Percentiles rank a stretch among this genome's conserved stretches.
These are phyloP conservation scores for Eretmocerus hayati DNA, from an alignment of 2,888 invertebrate genomes.

Conservation along the genomic window DNA sequence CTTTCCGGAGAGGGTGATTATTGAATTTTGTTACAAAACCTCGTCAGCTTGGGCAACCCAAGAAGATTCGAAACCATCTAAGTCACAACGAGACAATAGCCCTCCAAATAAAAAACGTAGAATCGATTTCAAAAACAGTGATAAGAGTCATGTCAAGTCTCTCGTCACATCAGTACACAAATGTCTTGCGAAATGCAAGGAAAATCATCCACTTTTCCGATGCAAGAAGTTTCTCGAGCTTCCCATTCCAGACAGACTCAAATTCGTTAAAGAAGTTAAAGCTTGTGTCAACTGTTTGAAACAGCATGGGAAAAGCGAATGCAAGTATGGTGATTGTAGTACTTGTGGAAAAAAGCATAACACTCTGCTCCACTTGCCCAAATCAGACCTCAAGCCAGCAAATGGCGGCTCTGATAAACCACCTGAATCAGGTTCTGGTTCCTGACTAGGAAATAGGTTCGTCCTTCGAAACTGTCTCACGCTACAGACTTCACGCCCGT, in stretches of 20 bases:
- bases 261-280: not conserved
- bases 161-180: not conserved
- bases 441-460: not conserved
- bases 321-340: no score
- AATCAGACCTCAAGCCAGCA: no score
- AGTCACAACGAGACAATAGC: not conserved
- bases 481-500: not conserved
- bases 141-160: not conserved
- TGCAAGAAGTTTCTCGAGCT: conserved; percentile 12
- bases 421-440: not conserved
- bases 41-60: conserved; percentile 9
- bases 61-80: not conserved
- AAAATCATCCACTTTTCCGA: conserved; percentile 10
- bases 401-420: no score
- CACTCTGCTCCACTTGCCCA: no score
- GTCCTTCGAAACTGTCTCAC: not conserved
- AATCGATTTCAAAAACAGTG: no score
- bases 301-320: not conserved
- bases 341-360: no score
- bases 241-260: conserved; percentile 1
- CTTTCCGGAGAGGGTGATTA: conserved; percentile 1
- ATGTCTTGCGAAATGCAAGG: not conserved
- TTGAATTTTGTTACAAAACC: conserved; percentile 6
- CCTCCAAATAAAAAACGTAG: not conserved
- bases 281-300: not conserved